Percentiles rank a stretch among this genome's conserved stretches.
These are phyloP conservation scores for Megaceryle torquata DNA, from an alignment of 2,113 vertebrate species.

Conservation along the genomic window DNA sequence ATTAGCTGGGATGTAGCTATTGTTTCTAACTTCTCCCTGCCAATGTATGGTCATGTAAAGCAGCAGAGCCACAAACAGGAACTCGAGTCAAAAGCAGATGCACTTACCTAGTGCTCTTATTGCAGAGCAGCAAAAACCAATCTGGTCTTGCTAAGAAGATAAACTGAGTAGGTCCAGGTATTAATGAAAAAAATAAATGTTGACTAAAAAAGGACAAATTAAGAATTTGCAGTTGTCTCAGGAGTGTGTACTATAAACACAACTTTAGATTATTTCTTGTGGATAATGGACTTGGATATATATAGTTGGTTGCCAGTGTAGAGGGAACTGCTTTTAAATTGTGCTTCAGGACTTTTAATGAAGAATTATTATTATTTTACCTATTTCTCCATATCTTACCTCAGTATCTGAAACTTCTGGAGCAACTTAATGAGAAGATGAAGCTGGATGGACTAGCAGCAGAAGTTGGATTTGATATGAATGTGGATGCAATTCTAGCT, in stretches of 20 bases:
- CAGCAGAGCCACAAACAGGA: not conserved
- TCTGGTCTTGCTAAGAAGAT: not conserved
- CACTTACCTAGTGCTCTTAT: not conserved
- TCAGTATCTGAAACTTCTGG: slow-evolving; percentile 88
- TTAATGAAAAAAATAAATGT: not conserved
- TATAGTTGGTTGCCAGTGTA: rapidly evolving
- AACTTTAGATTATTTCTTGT: not conserved
- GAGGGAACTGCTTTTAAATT: not conserved
- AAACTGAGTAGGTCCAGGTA: not conserved
- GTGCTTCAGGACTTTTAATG: not conserved
- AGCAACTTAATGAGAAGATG: slow-evolving; percentile 84
- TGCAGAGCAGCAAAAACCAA: not conserved
- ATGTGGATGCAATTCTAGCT: slow-evolving; percentile 78
- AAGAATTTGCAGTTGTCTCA: not conserved
- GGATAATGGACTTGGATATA: not conserved
- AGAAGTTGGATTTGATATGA: slow-evolving; percentile 89
- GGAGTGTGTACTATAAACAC: not conserved
- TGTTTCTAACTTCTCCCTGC: not conserved
- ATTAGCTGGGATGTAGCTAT: not conserved
- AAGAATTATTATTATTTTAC: not conserved
- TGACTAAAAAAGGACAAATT: not conserved
- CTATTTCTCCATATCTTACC: not conserved
- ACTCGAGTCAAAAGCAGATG: not conserved
- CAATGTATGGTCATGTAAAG: rapidly evolving
- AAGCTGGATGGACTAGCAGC: slow-evolving; percentile 78